Conservation (phyloP, 2,888 invertebrate species). For the Aporophyla lueneburgensis region DNA sequence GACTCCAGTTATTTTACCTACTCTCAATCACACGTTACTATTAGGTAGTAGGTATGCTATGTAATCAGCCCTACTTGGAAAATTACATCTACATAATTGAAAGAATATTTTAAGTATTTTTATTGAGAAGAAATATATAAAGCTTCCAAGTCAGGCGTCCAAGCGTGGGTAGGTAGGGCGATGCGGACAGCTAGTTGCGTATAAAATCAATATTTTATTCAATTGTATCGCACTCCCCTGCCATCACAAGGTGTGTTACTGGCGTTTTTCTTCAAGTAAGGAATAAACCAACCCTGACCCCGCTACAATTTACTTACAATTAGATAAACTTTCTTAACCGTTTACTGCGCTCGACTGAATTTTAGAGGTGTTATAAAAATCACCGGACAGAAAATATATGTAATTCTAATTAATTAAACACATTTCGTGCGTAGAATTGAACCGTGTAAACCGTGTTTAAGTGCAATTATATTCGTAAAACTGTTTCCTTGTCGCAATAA, state of each 20-base stretch:
- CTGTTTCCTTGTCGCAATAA: conserved; percentile 21
- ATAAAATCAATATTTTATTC: conserved; percentile 58
- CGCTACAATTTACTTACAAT: conserved; percentile 12
- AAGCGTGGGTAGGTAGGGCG: conserved; percentile 34
- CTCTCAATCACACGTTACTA: not conserved
- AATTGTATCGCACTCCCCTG: conserved; percentile 56
- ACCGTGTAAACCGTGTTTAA: conserved; percentile 5
- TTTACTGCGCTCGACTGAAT: conserved; percentile 18
- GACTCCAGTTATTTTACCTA: conserved; percentile 13
- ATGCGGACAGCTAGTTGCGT: conserved; percentile 42
- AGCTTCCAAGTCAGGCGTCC: conserved; percentile 13
- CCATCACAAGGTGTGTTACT: conserved; percentile 23
- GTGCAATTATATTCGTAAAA: conserved; percentile 5
- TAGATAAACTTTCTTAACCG: not conserved
- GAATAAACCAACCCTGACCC: conserved; percentile 9
- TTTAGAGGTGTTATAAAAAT: not conserved
- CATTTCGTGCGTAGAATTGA: conserved; percentile 1
- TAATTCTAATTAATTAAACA: not conserved
- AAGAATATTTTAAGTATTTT: not conserved
- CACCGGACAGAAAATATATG: not conserved
- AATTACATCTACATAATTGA: conserved; percentile 15
- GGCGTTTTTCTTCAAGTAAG: conserved; percentile 18
- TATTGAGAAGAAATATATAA: conserved; percentile 22
- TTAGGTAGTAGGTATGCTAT: not conserved
- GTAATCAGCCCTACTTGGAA: not conserved